These are phyloP conservation scores for Antheraea assamensis DNA, from an alignment of 2,888 invertebrate genomes.

Conservation along the genomic window DNA sequence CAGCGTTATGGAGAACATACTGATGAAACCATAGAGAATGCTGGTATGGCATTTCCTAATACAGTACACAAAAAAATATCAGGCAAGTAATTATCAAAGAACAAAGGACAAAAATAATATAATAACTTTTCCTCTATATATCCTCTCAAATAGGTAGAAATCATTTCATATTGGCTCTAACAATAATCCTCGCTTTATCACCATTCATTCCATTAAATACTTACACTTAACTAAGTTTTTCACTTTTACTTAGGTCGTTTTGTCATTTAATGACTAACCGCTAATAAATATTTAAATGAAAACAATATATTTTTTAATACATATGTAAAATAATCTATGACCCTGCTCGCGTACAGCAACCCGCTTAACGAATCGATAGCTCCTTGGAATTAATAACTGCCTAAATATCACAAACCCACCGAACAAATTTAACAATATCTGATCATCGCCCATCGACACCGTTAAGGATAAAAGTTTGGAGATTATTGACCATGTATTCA, in stretches of 20 bases:
- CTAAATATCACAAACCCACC: neutral
- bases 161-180: neutral
- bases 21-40: too few species aligned
- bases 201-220: neutral
- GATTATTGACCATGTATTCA: conserved; percentile 83
- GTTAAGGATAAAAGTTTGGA: conserved; percentile 50
- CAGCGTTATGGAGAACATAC: too few species aligned
- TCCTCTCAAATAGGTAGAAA: neutral
- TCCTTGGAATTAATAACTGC: neutral
- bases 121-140: neutral
- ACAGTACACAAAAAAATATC: too few species aligned
- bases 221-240: neutral
- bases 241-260: neutral
- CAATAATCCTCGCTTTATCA: neutral
- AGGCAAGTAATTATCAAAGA: too few species aligned
- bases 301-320: neutral
- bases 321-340: neutral
- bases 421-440: neutral
- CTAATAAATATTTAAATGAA: neutral
- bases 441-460: conserved; percentile 45
- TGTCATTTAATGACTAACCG: neutral
- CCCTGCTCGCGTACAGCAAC: neutral
- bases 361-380: neutral
- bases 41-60: too few species aligned
- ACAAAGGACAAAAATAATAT: too few species aligned